Base-by-base conservation (phyloP, 2,797 vertebrate species). In the Austrolebias charrua region DNA sequence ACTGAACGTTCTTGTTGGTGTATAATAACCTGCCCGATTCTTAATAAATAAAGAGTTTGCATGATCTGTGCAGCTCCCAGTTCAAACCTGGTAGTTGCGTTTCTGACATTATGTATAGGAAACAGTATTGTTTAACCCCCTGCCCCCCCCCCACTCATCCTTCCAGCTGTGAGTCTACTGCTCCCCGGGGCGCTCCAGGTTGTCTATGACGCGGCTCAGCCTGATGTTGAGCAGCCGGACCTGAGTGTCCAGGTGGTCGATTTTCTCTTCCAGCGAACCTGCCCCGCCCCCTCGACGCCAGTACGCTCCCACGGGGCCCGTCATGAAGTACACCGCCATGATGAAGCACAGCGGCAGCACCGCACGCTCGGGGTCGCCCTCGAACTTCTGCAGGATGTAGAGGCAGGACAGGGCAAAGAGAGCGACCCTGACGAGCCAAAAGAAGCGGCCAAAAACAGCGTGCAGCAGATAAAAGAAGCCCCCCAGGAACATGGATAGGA, bases 381-480 rank as follows among this genome's bases (percentile, higher is more conserved):
- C 96, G 0, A 97, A 94, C 84, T 98, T 98, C 91, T 98, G 96
- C 75, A 99, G 92, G 82, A 98, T 94, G 85, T 99, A 99, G 8
- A 99, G 90, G n/a, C 97, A 99, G 0, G 96, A 95, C 40, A 98
- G 93, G 10, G 96, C 94, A 24, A 98, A 97, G 16, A 98, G 94
- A 1, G 86, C 51, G 0, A 98, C 94, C 0, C 97, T 92, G 0
- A 90, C 94, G 0, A 95, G 79, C 96, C 97, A 99, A 92, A 98
- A 98, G 86, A 95, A 97, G 15, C 96, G 95, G n/a, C 97, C 97
- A 0, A 96, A 96, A 18, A 95, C 59, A 14, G 90, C 62, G 8
- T 98, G 96, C 74, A 99, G 92, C 55, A 96, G 42, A 80, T 94
- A 94, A 74, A 98, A 96, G 85, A 97, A 93, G n/a, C 95, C 94